A percentile compares a stretch with the other conserved stretches of the same genome.
Conservation (phyloP, 2,797 vertebrate species). For the Caiman crocodilus region DNA sequence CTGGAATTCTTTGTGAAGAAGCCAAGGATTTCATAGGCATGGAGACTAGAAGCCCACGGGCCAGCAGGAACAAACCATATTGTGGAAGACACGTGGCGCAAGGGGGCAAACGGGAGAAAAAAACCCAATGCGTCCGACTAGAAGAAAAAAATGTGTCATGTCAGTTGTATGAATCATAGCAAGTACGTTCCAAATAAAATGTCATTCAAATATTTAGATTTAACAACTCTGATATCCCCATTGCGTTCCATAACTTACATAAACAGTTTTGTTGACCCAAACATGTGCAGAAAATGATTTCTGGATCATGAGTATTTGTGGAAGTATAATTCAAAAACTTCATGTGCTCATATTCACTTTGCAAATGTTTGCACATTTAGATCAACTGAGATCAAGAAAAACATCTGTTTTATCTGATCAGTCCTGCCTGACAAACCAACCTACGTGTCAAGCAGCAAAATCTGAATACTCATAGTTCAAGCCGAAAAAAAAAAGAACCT, state of each 20-base stretch:
- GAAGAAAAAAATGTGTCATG: neutral
- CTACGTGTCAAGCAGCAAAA: neutral
- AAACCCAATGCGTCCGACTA: neutral
- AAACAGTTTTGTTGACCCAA: neutral
- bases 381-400: neutral
- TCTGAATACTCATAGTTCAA: neutral
- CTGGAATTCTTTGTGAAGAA: neutral
- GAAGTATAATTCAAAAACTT: neutral
- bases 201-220: fast-evolving
- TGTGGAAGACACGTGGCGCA: neutral
- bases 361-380: neutral
- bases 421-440: neutral
- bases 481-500: neutral
- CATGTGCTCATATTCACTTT: neutral
- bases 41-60: too few species aligned
- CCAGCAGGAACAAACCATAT: neutral
- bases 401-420: neutral
- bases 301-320: neutral
- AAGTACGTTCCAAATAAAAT: neutral
- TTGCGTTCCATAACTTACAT: neutral
- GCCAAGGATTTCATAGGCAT: neutral
- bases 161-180: neutral
- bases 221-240: neutral
- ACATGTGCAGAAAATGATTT: neutral
- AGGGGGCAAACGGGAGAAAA: neutral